Evolutionary conservation across 2,113 vertebrate species (phyloP), one percentile per base, ranked within the genome.

Genomic region (Clarias magur): DNA sequence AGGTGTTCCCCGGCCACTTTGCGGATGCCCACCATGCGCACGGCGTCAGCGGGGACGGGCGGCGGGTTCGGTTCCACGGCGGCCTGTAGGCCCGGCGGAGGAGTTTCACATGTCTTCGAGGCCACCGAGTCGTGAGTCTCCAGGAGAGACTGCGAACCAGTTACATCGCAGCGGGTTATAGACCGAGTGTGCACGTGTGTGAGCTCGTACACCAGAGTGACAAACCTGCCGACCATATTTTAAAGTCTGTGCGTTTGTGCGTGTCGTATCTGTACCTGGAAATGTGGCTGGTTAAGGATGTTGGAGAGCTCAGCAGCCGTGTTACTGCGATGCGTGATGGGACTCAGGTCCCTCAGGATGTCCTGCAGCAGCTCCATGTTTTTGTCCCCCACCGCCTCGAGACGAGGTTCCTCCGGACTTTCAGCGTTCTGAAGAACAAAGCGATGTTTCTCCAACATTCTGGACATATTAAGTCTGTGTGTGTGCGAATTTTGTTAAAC

Each of bases 61-160:
- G 94, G 94, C 90, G 88, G 96, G 54, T 94, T 93, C 27, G 93
- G 86, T 17, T 97, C 97, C 92, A 96, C 93, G 53, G 92, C 91
- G 1, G 97, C 95, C 83, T 93, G 93, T 1, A 94, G 95, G 91
- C 97, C 98, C 3, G 95, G 93, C 0, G 96, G 96, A 0, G 96
- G 95, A 0, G 96, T 98, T 25, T 98, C 97, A 60, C 95, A 97
- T 4, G 95, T 95, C 91, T 97, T 97, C 3, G 97, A 95, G 0
- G 98, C 98, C 91, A 99, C 98, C 0, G 97, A 97, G 88, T 99
- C 98, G 0, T 99, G 98, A 0, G 97, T 98, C 93, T 99, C 97
- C 92, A 99, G 93, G 8, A 99, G 95, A 42, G 98, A 99, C 98
- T 99, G 90, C 23, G 90, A 91, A 30, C 11, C 13, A 80, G 53